Evolutionary conservation across 2,113 vertebrate species (phyloP).

Genomic region (Microcebus jonahi): DNA sequence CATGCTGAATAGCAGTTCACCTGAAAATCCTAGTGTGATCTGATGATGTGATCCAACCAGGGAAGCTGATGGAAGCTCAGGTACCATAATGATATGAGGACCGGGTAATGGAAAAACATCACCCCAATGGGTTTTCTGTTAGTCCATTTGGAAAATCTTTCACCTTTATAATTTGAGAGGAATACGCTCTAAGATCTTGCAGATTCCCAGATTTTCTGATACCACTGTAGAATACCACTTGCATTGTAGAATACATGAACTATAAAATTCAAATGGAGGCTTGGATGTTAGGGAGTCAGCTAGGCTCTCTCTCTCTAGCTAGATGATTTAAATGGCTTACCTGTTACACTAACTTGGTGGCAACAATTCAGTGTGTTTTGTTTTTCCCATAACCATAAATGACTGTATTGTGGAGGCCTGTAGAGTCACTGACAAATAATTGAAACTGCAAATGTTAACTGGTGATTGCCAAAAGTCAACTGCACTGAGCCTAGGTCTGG

Average conservation of each 20-base stretch:
- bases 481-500: neutral
- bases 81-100: neutral
- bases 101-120: neutral
- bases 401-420: neutral
- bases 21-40: neutral
- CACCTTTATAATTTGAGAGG: slow-evolving; percentile 5
- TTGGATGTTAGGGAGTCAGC: neutral
- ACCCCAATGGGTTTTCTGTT: neutral
- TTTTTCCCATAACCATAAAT: neutral
- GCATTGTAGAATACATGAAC: neutral
- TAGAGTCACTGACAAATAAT: neutral
- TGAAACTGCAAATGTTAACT: neutral
- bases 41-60: neutral
- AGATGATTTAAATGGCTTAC: neutral
- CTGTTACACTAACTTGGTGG: neutral
- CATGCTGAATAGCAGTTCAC: neutral
- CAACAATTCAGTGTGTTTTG: neutral
- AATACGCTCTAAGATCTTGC: neutral
- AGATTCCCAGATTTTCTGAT: slow-evolving; percentile 19
- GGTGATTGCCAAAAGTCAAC: neutral
- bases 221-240: neutral
- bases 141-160: slow-evolving; percentile 17
- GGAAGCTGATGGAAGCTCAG: neutral
- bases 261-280: neutral
- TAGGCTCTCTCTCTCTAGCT: neutral